A percentile compares a stretch with the other conserved stretches of the same genome.
These are phyloP conservation scores for Uria aalge DNA, from an alignment of 2,113 vertebrate genomes.

Conservation along the genomic window DNA sequence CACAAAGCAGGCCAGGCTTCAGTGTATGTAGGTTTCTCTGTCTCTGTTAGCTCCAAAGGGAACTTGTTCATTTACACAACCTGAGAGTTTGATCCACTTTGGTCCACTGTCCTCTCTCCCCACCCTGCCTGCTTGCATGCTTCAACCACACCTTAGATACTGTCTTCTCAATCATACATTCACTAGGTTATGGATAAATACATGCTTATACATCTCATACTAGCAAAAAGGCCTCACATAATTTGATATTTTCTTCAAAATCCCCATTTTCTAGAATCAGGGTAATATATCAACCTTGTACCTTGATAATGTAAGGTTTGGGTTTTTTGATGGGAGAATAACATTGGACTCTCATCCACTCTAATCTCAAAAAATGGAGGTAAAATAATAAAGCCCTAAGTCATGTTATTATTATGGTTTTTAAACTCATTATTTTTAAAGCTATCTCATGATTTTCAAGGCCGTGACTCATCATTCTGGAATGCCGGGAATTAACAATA, in stretches of 20 bases:
- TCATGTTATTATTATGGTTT: background rate
- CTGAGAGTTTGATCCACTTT: fast-evolving
- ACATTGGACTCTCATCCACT: background rate
- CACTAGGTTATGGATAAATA: background rate
- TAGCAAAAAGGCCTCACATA: background rate
- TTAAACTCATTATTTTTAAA: background rate
- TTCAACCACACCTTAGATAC: background rate
- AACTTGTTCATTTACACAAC: background rate
- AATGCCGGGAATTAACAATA: background rate
- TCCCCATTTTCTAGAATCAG: background rate
- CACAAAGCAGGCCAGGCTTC: background rate
- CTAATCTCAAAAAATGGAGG: background rate
- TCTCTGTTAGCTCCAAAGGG: background rate
- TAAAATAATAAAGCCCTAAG: background rate
- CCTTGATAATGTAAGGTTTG: background rate
- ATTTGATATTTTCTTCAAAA: background rate
- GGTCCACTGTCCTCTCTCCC: background rate
- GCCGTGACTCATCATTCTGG: background rate
- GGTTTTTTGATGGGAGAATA: background rate
- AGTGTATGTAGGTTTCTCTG: too few species aligned
- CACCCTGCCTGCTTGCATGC: background rate
- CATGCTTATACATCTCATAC: background rate
- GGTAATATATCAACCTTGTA: background rate
- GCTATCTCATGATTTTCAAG: background rate
- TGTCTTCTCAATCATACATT: background rate